Conservation (phyloP, 2,113 vertebrate genomes). For the Sminthopsis crassicaudata region DNA sequence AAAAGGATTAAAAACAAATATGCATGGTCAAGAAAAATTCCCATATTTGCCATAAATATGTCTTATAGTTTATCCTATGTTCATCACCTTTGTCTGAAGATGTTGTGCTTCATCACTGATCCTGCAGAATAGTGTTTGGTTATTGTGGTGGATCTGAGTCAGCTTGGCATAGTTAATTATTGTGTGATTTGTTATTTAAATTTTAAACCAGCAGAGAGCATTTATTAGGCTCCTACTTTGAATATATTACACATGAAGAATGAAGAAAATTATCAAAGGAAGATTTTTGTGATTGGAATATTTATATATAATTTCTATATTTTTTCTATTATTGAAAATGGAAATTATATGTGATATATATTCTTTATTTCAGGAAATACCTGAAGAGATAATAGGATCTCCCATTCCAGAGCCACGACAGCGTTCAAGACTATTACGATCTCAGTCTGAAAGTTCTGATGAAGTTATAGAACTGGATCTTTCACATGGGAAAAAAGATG, state of each 20-base stretch:
- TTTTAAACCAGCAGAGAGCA: not conserved
- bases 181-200: not conserved
- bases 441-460: slow-evolving; percentile 98
- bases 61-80: too few relatives aligned
- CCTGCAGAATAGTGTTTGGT: too few relatives aligned
- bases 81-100: too few relatives aligned
- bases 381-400: slow-evolving; percentile 92
- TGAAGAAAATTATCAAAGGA: slow-evolving; percentile 4
- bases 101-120: too few relatives aligned
- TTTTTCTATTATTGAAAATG: slow-evolving; percentile 30
- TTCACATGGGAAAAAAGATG: slow-evolving; percentile 98
- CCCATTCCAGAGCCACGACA: slow-evolving; percentile 96
- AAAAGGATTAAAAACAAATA: too few relatives aligned
- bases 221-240: not conserved
- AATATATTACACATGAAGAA: not conserved
- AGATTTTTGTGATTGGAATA: not conserved
- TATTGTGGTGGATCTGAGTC: not conserved
- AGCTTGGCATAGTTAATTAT: not conserved
- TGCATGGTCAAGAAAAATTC: too few relatives aligned
- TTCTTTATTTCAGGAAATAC: slow-evolving; percentile 86
- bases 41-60: too few relatives aligned
- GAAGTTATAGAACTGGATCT: slow-evolving; percentile 96
- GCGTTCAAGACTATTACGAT: slow-evolving; percentile 93
- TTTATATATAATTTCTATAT: not conserved
- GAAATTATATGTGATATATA: not conserved